These are phyloP conservation scores for Cirrhinus molitorella DNA, from an alignment of 2,797 vertebrate species.

Conservation along the genomic window DNA sequence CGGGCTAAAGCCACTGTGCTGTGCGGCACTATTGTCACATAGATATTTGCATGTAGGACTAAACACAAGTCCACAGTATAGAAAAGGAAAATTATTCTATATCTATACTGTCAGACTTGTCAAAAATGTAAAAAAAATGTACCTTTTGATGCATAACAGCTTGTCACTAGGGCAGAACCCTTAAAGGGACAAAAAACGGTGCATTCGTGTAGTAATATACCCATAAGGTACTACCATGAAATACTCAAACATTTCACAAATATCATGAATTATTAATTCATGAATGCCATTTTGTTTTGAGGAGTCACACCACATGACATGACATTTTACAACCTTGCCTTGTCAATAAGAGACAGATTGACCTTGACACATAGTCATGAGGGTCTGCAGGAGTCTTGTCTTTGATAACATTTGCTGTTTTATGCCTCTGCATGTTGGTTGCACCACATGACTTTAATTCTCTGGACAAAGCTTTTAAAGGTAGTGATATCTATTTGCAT, in stretches of 20 bases:
- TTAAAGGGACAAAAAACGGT: neutral
- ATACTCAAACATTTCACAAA: neutral
- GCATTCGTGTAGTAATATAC: neutral
- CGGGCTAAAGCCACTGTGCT: neutral
- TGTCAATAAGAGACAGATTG: conserved; percentile 24
- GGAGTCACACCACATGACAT: conserved; percentile 16
- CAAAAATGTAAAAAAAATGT: neutral
- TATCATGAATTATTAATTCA: conserved; percentile 19
- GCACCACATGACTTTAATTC: neutral
- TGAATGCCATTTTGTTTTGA: neutral
- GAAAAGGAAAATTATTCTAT: neutral
- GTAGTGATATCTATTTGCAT: no score
- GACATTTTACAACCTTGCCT: conserved; percentile 28
- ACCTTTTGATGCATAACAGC: neutral
- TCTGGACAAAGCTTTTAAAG: neutral
- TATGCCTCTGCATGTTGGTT: neutral
- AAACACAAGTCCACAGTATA: neutral
- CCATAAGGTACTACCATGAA: neutral
- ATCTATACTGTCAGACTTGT: neutral
- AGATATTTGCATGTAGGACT: conserved; percentile 1
- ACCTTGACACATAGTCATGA: conserved; percentile 10
- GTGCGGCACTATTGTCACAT: neutral
- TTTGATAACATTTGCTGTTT: neutral
- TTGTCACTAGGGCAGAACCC: neutral
- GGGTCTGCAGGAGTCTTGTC: neutral